Evolutionary conservation across 2,113 vertebrate species (phyloP), one percentile per base, ranked within the genome.

Genomic region (Thoracochromis brauschi): DNA sequence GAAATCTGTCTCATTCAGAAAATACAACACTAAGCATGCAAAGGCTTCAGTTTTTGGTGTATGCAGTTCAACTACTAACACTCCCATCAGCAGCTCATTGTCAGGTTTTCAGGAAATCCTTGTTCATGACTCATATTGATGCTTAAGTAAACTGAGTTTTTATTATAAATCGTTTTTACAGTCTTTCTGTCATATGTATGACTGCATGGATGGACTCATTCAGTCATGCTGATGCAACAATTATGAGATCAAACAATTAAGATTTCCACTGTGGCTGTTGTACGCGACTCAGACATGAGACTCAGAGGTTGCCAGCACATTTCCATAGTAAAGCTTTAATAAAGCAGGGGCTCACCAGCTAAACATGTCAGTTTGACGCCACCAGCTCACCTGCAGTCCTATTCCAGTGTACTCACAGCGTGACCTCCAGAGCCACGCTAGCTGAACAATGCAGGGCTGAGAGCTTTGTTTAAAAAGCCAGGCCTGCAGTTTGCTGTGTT

Each of bases 381-480:
- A 11, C 29, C 33, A 10, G 8, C 24, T 49, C 58, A 58, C 38
- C 68, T 49, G 24, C 75, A 68, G 53, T 57, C 29, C 81, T 12
- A 79, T 13, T 21, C 6, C 71, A 31, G 85, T 60, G 9, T 3
- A 53, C 12, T n/a, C 68, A 17, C 75, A 86, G 71, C 17, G n/a
- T 84, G 92, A 80, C 81, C 78, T 49, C 58, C 54, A 55, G 81
- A 89, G 79, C 82, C 81, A 45, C 42, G 55, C 11, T 2, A 38
- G 85, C 85, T 82, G 80, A 90, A 58, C 17, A 17, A 87, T 78
- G 57, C 88, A 84, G 80, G 85, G 79, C 57, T 60, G 57, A 17
- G 57, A 89, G 84, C 80, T 93, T 86, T 89, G 84, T 92, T 90
- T 87, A 38, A 88, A 84, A 88, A 92, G 85, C 88, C 68, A 42